Evolutionary conservation across 2,888 invertebrate genomes (phyloP).

Genomic region (Leucoptera coffeella): DNA sequence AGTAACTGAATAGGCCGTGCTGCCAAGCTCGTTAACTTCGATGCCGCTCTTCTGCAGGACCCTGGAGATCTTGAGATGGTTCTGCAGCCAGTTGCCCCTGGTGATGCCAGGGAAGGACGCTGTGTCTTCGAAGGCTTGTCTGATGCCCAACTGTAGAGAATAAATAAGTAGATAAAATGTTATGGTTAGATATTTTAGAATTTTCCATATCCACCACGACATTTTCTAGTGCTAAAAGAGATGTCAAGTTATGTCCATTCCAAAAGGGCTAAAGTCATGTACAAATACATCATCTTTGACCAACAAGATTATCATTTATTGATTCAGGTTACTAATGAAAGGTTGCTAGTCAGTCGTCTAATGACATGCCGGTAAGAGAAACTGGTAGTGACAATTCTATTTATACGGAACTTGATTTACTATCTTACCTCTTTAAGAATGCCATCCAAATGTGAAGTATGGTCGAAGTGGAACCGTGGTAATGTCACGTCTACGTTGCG

Average conservation of each 20-base stretch:
- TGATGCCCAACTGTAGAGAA: constrained; percentile 56
- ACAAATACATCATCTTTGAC: too few relatives aligned
- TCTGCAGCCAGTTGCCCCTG: constrained; percentile 39
- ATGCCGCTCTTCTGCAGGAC: constrained; percentile 72
- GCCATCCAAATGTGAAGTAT: constrained; percentile 55
- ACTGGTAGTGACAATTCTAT: too few relatives aligned
- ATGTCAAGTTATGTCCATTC: too few relatives aligned
- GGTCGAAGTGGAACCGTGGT: constrained; percentile 72
- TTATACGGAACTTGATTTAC: too few relatives aligned
- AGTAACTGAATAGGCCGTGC: constrained; percentile 63
- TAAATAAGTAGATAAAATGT: too few relatives aligned
- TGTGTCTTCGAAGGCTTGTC: constrained; percentile 63
- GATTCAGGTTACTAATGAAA: too few relatives aligned
- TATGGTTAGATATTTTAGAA: too few relatives aligned
- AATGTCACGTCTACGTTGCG: constrained; percentile 56
- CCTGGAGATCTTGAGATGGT: constrained; percentile 58
- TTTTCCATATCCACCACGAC: too few relatives aligned
- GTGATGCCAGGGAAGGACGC: constrained; percentile 67
- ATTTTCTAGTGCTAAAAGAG: too few relatives aligned
- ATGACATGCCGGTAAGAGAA: too few relatives aligned
- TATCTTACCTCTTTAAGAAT: constrained; percentile 54
- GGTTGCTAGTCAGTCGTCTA: too few relatives aligned
- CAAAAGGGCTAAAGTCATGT: neutral
- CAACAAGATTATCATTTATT: too few relatives aligned
- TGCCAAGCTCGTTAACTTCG: constrained; percentile 71